Base-by-base conservation (phyloP, 2,797 vertebrate species). In the Cichlasoma orientale region DNA sequence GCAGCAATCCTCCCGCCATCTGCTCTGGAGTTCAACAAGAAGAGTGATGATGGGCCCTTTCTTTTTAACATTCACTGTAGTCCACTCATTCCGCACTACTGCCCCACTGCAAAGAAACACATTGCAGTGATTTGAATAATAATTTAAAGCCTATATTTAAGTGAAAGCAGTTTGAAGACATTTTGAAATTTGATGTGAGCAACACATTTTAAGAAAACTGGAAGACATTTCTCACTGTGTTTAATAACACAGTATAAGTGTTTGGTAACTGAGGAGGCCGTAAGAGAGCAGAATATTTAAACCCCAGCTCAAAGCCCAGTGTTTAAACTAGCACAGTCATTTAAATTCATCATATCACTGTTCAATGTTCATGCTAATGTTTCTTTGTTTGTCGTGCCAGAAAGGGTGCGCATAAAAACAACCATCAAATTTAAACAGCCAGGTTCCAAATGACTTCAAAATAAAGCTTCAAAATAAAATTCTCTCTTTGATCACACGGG, bases 1-100 rank as follows among this genome's bases (percentile, higher is more conserved):
- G 66, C 77, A 76, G 68, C 56, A 73, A 29, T 50, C 79, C 61
- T 86, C 63, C 47, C 63, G 56, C 44, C 9, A 2, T 54, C 73
- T 63, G 69, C 57, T 44, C 52, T 44, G 25, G 13, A 41, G 21
- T 54, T 72, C 38, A 80, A 14, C 57, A 76, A 57, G n/a, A 74
- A 55, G 29, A 44, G 41, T 71, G 53, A 80, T 56, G 36, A 54
- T 19, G 8, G 11, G 16, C 50, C 44, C n/a, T 31, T 11, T 83
- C 38, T 77, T 83, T 58, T 31, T 69, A 56, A 76, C 44, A 56
- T 52, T 29, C 25, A 54, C 25, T 50, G 47, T 50, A 50, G 25
- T 68, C 3, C 0, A 29, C 31, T 68, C 6, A 68, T 29, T 68
- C 41, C 2, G 29, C 10, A n/a, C 63, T 47, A 47, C 16, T 19